Evolutionary conservation across 2,797 vertebrate genomes (phyloP).

Genomic region (Pangasius macronema): DNA sequence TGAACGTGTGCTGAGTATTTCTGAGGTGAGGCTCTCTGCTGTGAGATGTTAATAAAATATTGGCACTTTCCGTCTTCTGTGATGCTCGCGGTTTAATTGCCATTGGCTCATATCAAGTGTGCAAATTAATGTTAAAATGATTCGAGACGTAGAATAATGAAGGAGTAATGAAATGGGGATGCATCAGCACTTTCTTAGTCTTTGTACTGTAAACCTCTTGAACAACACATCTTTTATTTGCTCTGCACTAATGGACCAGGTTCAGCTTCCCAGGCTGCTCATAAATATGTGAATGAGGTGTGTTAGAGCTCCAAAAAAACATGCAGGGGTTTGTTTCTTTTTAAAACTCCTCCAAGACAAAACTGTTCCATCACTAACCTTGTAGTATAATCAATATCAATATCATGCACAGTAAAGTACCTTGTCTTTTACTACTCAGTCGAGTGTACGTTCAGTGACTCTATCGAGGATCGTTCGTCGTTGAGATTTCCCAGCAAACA

Average conservation of each 20-base stretch:
- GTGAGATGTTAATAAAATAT: slow-evolving; percentile 34
- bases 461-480: too few species aligned
- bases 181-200: neutral
- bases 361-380: neutral
- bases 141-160: neutral
- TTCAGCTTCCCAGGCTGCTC: neutral
- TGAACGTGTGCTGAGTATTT: neutral
- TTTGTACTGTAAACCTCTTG: neutral
- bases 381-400: neutral
- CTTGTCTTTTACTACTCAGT: too few species aligned
- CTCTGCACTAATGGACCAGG: neutral
- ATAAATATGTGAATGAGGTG: neutral
- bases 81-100: slow-evolving; percentile 30
- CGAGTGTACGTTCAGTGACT: too few species aligned
- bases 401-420: too few species aligned
- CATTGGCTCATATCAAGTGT: neutral
- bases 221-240: neutral
- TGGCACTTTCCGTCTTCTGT: slow-evolving; percentile 11
- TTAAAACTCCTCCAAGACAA: neutral
- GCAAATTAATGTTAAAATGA: slow-evolving; percentile 24
- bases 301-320: neutral
- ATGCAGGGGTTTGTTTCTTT: neutral
- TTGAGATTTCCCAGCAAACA: too few species aligned
- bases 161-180: neutral
- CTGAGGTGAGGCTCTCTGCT: neutral